Base-by-base conservation (phyloP, 1,140 invertebrate species). In the Pseudomyrmex gracilis region DNA sequence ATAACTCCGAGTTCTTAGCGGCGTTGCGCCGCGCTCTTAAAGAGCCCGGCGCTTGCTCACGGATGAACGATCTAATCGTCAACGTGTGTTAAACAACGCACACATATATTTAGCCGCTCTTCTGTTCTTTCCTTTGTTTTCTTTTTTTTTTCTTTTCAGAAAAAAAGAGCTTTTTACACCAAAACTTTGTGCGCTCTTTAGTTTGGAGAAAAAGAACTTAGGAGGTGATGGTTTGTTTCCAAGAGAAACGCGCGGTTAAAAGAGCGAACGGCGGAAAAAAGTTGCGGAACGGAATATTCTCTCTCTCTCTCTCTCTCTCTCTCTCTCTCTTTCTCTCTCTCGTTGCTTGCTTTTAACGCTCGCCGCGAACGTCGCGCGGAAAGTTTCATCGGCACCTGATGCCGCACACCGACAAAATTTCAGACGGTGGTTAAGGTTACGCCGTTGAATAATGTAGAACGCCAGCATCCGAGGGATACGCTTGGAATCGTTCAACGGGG, bases 371-470 rank as follows among this genome's bases (percentile, higher is more conserved):
- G n/a, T 17, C 34, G 51, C 15, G 55, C 53, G 43, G 24, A 77
- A 83, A 77, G 73, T 84, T 86, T 83, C 10, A 9, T 43, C 22
- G 55, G 57, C 24, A 71, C 53, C 70, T 66, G 58, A 70, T 82
- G 66, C 60, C 24, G 73, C 57, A 76, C 45, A 76, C 45, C n/a
- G 22, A 66, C 84, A 85, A 87, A 90, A 91, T 89, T 92, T 92
- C 87, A 89, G 85, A 88, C 90, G 57, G 49, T 73, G 84, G 77
- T 82, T 84, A 88, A 87, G 78, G 71, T 34, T 34, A 70, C 87
- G 84, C 85, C 73, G 90, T 91, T 93, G 91, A 93, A 93, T 93
- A 91, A 92, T 93, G 88, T 88, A 92, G 85, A 85, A 88, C 84
- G 84, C 70, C 60, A 78, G 87, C 85, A 80, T 77, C 76, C 34